Evolutionary conservation across 2,888 invertebrate species (phyloP), one percentile per base, ranked within the genome.

Genomic region (Ornithoptera priamus): DNA sequence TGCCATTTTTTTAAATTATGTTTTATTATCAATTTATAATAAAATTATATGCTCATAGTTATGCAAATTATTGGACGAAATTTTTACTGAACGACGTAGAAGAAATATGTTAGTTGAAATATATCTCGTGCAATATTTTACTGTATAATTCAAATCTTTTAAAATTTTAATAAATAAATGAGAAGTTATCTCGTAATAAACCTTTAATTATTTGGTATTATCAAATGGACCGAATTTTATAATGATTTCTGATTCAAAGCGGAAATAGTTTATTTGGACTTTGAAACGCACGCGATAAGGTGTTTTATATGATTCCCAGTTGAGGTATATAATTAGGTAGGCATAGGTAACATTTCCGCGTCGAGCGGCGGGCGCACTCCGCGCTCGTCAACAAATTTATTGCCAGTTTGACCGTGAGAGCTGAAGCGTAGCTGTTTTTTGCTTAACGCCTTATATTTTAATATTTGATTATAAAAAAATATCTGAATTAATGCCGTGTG

Each of bases 321-420:
- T 81, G 79, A 76, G 78, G 78, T 73, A 77, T 70, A 85, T 85
- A 87, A 86, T 84, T 85, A 84, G 82, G 82, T 84, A 84, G 86
- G 75, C 75, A 73, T 72, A 74, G 74, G 74, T 72, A 72, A 72
- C 76, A 80, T 81, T 89, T 89, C 89, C 89, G 88, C 82, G 82
- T 88, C 79, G 79, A 68, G 73, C 70, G 74, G 71, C 74, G 70
- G 74, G 71, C 74, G 70, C 74, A 74, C 74, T 73, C 81, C 72
- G 72, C 80, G 80, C 81, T 83, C 86, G 83, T 86, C 87, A 85
- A 86, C 87, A 87, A 81, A 89, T 91, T 85, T 91, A 90, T 89
- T 86, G 89, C 89, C 80, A 84, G 86, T 88, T 88, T 89, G 91
- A 85, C 92, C 91, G 88, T 91, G 92, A 92, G 91, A 90, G 80